Base-by-base conservation (phyloP, 2,888 invertebrate species). In the Sarcophaga subvicina region DNA sequence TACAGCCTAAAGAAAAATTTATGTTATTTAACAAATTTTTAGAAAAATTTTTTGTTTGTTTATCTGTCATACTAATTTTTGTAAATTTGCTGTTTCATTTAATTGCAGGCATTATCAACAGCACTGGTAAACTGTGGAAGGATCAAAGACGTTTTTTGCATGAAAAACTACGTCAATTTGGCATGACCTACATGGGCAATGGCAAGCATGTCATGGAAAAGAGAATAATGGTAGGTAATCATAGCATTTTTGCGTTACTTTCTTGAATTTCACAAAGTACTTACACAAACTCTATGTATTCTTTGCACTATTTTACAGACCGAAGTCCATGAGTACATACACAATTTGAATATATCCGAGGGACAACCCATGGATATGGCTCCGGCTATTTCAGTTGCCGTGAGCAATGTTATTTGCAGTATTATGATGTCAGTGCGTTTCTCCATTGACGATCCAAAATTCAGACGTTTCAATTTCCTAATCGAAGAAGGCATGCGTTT, bases 401-500 rank as follows among this genome's bases (percentile, higher is more conserved):
- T 98, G 89, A 97, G 97, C 91, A 98, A 98, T 93, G 98, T 98
- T 5, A 98, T 98, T 89, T 98, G 98, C 93, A 96, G 97, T 88
- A 95, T 98, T 89, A 95, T 98, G 91, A 98, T 98, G 98, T 97
- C 97, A 54, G 96, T 97, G 5, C 95, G 97, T 64, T 98, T 98
- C 93, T 95, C 96, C 81, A 95, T 96, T 89, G 96, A 97, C 76
- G 98, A 98, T 92, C 94, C 94, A 6, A 95, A 96, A 77, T 98
- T 98, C 93, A 94, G 95, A 76, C 95, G 97, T 80, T 96, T 98
- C 90, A 97, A 97, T 95, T 94, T 95, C 88, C 94, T 98, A n/a
- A 97, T 98, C 90, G 98, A 98, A 91, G 98, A 98, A 94, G 98
- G 98, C 49, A 98, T 98, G 95, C 95, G 95, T 81, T 94, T 98